Percentiles rank a stretch among this genome's conserved stretches.
Conservation (phyloP, 2,888 invertebrate species). For the Caenorhabditis panamensis region DNA sequence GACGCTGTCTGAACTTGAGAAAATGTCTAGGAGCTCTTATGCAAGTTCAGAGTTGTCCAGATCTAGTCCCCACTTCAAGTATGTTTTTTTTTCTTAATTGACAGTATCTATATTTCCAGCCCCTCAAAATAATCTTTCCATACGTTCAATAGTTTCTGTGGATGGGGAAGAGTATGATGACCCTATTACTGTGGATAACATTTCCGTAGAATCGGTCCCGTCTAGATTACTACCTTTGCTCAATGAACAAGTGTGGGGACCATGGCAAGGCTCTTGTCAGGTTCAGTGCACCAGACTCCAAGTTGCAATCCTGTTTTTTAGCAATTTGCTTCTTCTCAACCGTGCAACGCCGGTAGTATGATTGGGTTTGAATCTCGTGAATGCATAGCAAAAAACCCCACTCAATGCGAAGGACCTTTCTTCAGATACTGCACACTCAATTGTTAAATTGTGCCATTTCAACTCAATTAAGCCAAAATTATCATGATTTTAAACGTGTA, state of each 20-base stretch:
- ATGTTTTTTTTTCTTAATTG: neutral
- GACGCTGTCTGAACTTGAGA: constrained; percentile 78
- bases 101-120: constrained; percentile 18
- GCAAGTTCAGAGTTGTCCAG: constrained; percentile 74
- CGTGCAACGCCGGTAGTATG: constrained; percentile 78
- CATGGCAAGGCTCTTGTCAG: constrained; percentile 78
- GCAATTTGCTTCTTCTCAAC: constrained; percentile 80
- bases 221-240: constrained; percentile 20
- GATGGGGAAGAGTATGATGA: constrained; percentile 61
- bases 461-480: neutral
- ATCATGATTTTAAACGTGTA: constrained; percentile 30
- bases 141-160: constrained; percentile 49
- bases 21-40: constrained; percentile 77
- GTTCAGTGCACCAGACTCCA: too few species aligned
- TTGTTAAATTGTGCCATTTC: constrained; percentile 35
- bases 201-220: constrained; percentile 26
- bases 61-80: constrained; percentile 57
- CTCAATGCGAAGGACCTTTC: constrained; percentile 80
- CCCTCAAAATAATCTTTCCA: constrained; percentile 37
- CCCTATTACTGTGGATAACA: constrained; percentile 52
- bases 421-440: constrained; percentile 79
- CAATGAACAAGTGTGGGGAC: constrained; percentile 76
- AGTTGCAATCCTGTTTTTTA: constrained; percentile 61
- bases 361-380: constrained; percentile 81
- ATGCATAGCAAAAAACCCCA: constrained; percentile 80